A percentile compares a stretch with the other conserved stretches of the same genome.
Evolutionary conservation across 2,113 vertebrate genomes (phyloP).

Genomic region (Cyprinodon brontotheroides): DNA sequence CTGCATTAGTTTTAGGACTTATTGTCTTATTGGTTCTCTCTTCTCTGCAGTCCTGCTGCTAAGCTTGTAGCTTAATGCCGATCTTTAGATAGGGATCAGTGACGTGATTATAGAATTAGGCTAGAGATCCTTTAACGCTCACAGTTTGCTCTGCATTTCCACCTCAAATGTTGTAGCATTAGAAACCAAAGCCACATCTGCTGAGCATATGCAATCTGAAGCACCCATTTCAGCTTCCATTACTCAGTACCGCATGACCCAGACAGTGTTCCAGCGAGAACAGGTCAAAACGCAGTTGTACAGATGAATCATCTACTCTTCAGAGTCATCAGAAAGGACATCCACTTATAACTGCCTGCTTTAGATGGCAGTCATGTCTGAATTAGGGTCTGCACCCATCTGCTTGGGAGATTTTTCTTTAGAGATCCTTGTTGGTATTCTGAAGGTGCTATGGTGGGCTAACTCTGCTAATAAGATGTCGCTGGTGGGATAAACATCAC

Average conservation of each 20-base stretch:
- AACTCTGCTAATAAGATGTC: constrained; percentile 66
- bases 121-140: constrained; percentile 13
- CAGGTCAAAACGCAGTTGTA: constrained; percentile 54
- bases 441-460: constrained; percentile 24
- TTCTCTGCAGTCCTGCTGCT: not conserved
- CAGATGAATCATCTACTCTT: constrained; percentile 57
- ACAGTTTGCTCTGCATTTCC: not conserved
- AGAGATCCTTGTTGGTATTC: constrained; percentile 51
- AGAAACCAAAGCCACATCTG: constrained; percentile 8
- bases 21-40: not conserved
- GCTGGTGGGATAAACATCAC: constrained; percentile 71
- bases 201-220: constrained; percentile 11
- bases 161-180: not conserved
- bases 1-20: not conserved
- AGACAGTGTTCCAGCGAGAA: constrained; percentile 48
- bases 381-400: constrained; percentile 36
- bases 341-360: constrained; percentile 48
- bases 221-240: constrained; percentile 35
- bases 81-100: constrained; percentile 22
- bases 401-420: constrained; percentile 27
- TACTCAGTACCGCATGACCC: constrained; percentile 37
- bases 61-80: constrained; percentile 7
- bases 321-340: constrained; percentile 45
- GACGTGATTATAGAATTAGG: constrained; percentile 31
- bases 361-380: constrained; percentile 23